Conservation (phyloP, 2,113 vertebrate genomes). For the Arenaria interpres region DNA sequence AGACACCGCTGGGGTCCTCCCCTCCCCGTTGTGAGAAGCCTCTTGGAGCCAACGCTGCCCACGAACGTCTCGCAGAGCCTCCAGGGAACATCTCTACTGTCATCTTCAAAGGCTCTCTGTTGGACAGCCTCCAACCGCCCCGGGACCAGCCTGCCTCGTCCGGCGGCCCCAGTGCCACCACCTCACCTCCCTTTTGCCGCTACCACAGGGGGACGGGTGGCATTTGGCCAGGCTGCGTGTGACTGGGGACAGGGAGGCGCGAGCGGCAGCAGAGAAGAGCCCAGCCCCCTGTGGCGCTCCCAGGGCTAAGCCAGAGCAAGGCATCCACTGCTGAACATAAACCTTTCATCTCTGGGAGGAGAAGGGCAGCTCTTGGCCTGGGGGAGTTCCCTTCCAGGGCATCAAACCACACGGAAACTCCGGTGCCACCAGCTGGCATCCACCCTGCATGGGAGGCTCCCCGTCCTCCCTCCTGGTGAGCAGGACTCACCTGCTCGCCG, state of each 20-base stretch:
- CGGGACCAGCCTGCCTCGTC: not conserved
- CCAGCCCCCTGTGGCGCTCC: not conserved
- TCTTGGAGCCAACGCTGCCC: not conserved
- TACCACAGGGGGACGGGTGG: fast-evolving
- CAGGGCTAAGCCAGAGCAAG: not conserved
- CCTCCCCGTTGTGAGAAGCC: not conserved
- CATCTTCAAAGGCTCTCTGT: not conserved
- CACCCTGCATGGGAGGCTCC: not conserved
- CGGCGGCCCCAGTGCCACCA: not conserved
- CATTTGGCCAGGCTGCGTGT: not conserved
- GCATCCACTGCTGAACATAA: not conserved
- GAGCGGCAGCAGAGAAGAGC: not conserved
- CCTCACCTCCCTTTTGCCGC: not conserved
- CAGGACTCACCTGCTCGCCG: constrained; percentile 82
- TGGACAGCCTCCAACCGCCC: not conserved
- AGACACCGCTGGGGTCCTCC: not conserved
- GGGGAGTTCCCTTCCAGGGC: not conserved
- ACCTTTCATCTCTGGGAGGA: not conserved
- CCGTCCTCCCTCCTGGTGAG: not conserved
- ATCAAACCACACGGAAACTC: not conserved
- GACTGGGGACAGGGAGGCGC: not conserved
- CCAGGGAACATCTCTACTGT: not conserved
- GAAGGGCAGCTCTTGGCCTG: not conserved
- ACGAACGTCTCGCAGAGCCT: not conserved
- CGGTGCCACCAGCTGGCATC: not conserved